Conservation (phyloP, 2,113 vertebrate genomes). For the Dendropsophus ebraccatus region DNA sequence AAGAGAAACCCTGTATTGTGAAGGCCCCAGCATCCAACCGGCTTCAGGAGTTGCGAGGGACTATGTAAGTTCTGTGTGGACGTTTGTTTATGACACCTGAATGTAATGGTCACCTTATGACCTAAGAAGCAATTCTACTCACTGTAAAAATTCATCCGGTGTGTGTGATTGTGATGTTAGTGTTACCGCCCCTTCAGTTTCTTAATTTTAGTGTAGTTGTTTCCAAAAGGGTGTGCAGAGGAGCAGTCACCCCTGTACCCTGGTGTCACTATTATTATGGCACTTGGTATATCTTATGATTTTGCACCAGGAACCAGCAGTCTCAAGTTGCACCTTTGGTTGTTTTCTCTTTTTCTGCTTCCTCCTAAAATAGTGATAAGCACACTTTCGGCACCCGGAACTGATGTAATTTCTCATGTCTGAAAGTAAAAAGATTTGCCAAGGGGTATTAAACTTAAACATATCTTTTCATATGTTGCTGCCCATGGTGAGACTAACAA, state of each 20-base stretch:
- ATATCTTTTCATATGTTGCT: too few relatives aligned
- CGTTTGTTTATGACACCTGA: not conserved
- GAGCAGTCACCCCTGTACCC: not conserved
- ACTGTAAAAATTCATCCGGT: not conserved
- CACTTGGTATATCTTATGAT: not conserved
- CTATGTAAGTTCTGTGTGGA: conserved; percentile 5
- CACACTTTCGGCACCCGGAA: not conserved
- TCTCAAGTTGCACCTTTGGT: not conserved
- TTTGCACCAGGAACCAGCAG: not conserved
- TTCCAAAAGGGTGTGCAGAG: not conserved
- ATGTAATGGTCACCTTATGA: not conserved
- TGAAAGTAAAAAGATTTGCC: not conserved
- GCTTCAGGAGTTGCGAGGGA: conserved; percentile 11
- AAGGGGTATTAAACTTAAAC: too few relatives aligned
- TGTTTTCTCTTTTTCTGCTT: not conserved
- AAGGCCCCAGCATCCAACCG: conserved; percentile 12
- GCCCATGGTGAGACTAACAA: too few relatives aligned
- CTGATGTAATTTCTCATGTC: not conserved
- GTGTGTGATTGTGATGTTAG: not conserved
- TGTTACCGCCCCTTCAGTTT: not conserved
- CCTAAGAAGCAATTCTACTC: not conserved
- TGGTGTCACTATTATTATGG: not conserved
- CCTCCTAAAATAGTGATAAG: not conserved
- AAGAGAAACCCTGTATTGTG: not conserved
- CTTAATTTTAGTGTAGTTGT: not conserved